Base-by-base conservation (phyloP, 2,113 vertebrate species). In the Perca schrenkii region DNA sequence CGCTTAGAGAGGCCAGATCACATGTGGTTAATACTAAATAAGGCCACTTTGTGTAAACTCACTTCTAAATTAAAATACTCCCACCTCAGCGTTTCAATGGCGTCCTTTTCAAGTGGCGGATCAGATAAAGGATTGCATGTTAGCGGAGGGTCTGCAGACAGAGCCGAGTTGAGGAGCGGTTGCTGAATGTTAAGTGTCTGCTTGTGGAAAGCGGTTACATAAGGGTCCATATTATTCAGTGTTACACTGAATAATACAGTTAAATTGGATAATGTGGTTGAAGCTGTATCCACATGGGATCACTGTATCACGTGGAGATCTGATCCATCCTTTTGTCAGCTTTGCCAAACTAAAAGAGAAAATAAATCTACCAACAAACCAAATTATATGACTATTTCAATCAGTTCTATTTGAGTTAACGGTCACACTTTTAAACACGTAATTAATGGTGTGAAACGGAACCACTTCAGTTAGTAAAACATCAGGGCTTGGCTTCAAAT, bases 31-130 rank as follows among this genome's bases (percentile, higher is more conserved):
- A 56, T 25, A 28, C 50, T 50, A 36, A 52, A 78, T 28, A 52
- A 0, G 10, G 12, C 40, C 0, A 36, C 0, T 72, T 67, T 73
- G 61, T 69, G 64, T 52, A 54, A 52, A 63, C 28, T 68, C 17
- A 3, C n/a, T 54, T n/a, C 5, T 40, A 76, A 56, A 83, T 76
- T 28, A 72, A 79, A 83, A 65, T 8, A 74, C 74, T 36, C 79
- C 79, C 53, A 69, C 43, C 7, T 36, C 4, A 0, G 28, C 2
- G 5, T 1, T 3, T 86, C 12, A 54, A 71, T 56, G 49, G 63
- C 71, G 65, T 66, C 53, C 17, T 75, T 70, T 75, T 83, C 70
- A 75, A 21, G 21, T 1, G 54, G 47, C 0, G n/a, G 60, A 62
- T 77, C 72, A 80, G 66, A 81, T 77, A 60, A 60, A 47, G 16